Evolutionary conservation across 2,113 vertebrate genomes (phyloP).

Genomic region (Trichechus manatus): DNA sequence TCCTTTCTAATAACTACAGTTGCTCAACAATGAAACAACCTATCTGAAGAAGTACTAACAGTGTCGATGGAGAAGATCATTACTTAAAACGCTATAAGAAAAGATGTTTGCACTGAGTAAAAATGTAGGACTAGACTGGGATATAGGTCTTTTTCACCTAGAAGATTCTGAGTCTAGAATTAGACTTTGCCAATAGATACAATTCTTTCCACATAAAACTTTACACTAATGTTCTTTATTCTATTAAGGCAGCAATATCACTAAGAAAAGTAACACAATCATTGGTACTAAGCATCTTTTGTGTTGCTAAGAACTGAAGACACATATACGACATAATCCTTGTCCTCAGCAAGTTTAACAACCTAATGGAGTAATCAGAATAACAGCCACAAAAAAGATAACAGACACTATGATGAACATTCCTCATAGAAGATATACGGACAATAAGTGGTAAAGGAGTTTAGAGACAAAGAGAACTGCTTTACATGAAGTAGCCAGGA

Average conservation of each 20-base stretch:
- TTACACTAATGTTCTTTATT: background rate
- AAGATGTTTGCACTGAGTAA: background rate
- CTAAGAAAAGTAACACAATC: background rate
- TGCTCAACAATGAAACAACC: background rate
- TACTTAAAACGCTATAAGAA: background rate
- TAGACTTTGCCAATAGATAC: background rate
- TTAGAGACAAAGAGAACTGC: background rate
- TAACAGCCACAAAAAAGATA: background rate
- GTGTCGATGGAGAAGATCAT: background rate
- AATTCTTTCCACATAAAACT: background rate
- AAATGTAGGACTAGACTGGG: background rate
- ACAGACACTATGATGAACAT: background rate
- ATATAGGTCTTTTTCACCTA: background rate
- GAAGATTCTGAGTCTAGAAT: slow-evolving; percentile 3
- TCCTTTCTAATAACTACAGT: background rate
- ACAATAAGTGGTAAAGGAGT: background rate
- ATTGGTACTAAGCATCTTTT: background rate
- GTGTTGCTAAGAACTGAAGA: background rate
- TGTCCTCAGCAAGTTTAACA: background rate
- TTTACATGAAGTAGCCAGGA: background rate
- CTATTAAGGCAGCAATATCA: background rate
- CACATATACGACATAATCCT: background rate
- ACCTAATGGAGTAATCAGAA: background rate
- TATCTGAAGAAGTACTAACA: background rate
- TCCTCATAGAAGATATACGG: background rate